These are phyloP conservation scores for Malurus cyaneus DNA, from an alignment of 2,113 vertebrate genomes.

Conservation along the genomic window DNA sequence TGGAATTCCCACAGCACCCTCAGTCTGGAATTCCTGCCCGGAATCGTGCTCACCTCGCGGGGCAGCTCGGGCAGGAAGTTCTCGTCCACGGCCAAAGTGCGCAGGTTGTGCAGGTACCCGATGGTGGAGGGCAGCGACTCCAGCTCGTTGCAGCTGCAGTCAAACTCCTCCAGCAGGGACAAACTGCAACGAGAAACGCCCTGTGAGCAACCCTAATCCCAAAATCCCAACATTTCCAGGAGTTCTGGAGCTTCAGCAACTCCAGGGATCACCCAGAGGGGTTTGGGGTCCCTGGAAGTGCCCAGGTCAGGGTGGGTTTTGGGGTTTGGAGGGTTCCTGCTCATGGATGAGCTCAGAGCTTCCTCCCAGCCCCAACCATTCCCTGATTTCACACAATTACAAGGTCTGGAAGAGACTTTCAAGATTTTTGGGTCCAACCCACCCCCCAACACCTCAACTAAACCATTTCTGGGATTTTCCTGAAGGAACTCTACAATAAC, in stretches of 20 bases:
- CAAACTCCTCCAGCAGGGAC: slow-evolving; percentile 95
- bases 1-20: too few relatives aligned
- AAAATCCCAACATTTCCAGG: too few relatives aligned
- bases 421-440: too few relatives aligned
- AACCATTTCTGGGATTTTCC: not conserved
- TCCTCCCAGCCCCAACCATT: not conserved
- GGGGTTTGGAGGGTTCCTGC: not conserved
- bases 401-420: too few relatives aligned
- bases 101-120: slow-evolving; percentile 92
- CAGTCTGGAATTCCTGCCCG: too few relatives aligned
- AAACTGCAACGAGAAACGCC: slow-evolving; percentile 79
- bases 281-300: accelerated
- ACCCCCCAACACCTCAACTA: too few relatives aligned
- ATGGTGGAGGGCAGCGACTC: slow-evolving; percentile 91
- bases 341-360: not conserved
- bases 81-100: slow-evolving; percentile 94
- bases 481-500: not conserved
- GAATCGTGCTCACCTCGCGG: slow-evolving; percentile 81
- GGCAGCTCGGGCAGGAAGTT: slow-evolving; percentile 95
- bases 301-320: not conserved
- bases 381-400: not conserved
- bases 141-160: slow-evolving; percentile 98
- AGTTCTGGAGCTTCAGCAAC: not conserved
- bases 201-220: too few relatives aligned
- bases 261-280: not conserved